These are phyloP conservation scores for Meriones psammophilus DNA, from an alignment of 2,797 vertebrate species.

Conservation along the genomic window DNA sequence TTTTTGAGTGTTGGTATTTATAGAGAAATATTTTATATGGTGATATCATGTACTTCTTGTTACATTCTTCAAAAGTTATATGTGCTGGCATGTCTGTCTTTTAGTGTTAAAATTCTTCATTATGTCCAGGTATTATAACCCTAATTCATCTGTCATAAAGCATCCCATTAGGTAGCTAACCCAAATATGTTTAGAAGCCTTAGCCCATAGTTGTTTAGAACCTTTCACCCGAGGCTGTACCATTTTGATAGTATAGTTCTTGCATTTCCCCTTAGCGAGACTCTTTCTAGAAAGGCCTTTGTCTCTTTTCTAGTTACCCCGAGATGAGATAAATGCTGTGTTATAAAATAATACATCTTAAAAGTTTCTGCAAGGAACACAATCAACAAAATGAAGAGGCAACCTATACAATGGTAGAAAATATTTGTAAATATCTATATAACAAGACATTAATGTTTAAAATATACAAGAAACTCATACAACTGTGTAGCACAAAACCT, in stretches of 20 bases:
- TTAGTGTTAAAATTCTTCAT: not conserved
- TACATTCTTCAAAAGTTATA: not conserved
- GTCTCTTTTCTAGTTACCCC: not conserved
- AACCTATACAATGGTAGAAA: not conserved
- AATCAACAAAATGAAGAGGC: not conserved
- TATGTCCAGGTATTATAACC: not conserved
- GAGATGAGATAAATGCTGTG: not conserved
- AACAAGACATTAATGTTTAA: not conserved
- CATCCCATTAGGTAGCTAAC: not conserved
- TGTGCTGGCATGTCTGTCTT: not conserved
- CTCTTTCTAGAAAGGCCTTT: not conserved
- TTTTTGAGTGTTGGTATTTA: not conserved
- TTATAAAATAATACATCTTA: not conserved
- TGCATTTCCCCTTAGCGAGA: not conserved
- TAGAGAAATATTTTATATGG: not conserved
- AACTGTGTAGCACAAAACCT: not conserved
- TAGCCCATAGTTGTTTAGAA: not conserved
- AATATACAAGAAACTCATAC: not conserved
- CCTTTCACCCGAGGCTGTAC: not conserved
- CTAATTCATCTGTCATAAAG: not conserved
- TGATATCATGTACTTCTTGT: not conserved
- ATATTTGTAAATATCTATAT: not conserved
- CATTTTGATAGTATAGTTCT: not conserved
- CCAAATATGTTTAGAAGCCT: not conserved
- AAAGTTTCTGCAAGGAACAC: not conserved